Evolutionary conservation across 2,797 vertebrate genomes (phyloP).

Genomic region (Acanthis flammea): DNA sequence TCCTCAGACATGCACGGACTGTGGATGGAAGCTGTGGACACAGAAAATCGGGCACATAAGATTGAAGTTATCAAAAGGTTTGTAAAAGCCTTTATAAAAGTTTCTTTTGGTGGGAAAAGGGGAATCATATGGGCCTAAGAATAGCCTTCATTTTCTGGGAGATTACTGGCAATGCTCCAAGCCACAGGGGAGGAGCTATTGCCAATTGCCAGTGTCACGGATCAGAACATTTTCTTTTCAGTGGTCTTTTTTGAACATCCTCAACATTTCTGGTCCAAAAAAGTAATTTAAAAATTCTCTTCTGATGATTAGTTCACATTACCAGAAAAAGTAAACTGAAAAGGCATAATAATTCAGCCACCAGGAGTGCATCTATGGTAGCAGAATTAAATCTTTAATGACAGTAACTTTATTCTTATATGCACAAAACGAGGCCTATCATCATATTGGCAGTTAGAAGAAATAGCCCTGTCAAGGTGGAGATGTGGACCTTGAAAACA

Average conservation of each 20-base stretch:
- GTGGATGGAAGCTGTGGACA: constrained; percentile 80
- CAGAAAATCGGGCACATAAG: constrained; percentile 66
- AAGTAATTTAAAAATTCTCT: not conserved
- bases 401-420: not conserved
- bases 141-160: not conserved
- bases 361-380: not conserved
- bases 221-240: not conserved
- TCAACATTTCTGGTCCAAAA: not conserved
- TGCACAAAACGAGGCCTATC: not conserved
- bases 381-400: not conserved
- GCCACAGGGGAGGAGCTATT: not conserved
- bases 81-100: not conserved
- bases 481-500: not conserved
- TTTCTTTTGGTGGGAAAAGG: not conserved
- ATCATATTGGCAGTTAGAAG: not conserved
- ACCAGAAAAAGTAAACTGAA: not conserved
- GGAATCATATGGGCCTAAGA: not conserved
- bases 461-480: not conserved
- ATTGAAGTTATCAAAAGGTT: constrained; percentile 76
- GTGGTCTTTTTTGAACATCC: not conserved
- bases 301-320: not conserved
- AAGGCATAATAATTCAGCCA: not conserved
- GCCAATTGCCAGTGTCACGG: not conserved
- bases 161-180: not conserved
- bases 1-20: constrained; percentile 79